Conservation (phyloP, 2,888 invertebrate genomes). For the Cheilosia soror region DNA sequence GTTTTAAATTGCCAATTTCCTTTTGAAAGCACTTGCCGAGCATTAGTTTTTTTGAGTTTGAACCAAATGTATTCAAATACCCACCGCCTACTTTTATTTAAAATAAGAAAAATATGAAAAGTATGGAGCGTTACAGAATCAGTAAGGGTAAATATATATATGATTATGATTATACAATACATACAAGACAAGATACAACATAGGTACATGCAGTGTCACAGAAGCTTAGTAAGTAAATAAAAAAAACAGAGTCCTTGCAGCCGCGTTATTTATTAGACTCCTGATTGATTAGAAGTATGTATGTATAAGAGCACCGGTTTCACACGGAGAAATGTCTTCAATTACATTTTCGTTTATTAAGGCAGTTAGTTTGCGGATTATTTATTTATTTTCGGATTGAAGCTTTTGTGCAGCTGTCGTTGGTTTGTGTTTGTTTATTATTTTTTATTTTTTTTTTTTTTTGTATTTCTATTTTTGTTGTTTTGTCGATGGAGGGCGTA, state of each 20-base stretch:
- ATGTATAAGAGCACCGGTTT: slow-evolving; percentile 25
- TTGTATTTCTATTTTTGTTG: slow-evolving; percentile 30
- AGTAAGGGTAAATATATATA: too few relatives aligned
- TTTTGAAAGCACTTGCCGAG: too few relatives aligned
- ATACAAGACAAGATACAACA: too few relatives aligned
- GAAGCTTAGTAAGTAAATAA: too few relatives aligned
- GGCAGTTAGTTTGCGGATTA: slow-evolving; percentile 74
- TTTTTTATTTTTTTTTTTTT: too few relatives aligned
- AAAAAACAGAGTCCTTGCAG: slow-evolving; percentile 41
- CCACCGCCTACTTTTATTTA: too few relatives aligned
- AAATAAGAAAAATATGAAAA: too few relatives aligned
- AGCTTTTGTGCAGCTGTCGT: slow-evolving; percentile 69
- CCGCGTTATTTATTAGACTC: slow-evolving; percentile 50
- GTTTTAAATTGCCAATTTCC: too few relatives aligned
- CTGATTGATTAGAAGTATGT: slow-evolving; percentile 38
- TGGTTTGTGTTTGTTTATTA: slow-evolving; percentile 54
- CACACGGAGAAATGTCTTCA: slow-evolving; percentile 75
- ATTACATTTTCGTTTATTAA: slow-evolving; percentile 74
- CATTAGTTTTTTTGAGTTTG: too few relatives aligned
- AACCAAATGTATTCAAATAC: too few relatives aligned
- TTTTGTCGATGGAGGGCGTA: slow-evolving; percentile 21
- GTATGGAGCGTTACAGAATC: too few relatives aligned
- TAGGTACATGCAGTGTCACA: neutral
- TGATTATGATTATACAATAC: too few relatives aligned
- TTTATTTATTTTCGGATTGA: slow-evolving; percentile 75